These are phyloP conservation scores for Periophthalmus magnuspinnatus DNA, from an alignment of 2,797 vertebrate genomes.

Conservation along the genomic window DNA sequence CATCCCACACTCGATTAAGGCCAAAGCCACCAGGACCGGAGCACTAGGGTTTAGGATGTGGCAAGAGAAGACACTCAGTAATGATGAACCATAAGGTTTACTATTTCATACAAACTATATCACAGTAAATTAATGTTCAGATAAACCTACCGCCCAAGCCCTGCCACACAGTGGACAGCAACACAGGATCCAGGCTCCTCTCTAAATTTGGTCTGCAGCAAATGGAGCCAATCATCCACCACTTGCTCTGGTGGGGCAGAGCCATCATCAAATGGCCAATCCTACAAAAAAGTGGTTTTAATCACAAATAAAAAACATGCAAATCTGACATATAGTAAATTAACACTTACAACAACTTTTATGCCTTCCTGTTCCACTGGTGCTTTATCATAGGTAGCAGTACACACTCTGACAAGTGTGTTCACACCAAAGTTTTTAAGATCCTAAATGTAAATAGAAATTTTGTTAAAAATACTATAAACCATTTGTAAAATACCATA, in stretches of 20 bases:
- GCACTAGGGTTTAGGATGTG: slow-evolving; percentile 75
- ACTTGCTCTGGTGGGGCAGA: slow-evolving; percentile 77
- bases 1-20: slow-evolving; percentile 97
- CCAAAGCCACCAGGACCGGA: slow-evolving; percentile 94
- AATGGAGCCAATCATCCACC: slow-evolving; percentile 78
- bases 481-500: too few relatives aligned
- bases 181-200: slow-evolving; percentile 80
- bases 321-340: neutral
- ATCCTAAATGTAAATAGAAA: slow-evolving; percentile 49
- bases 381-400: slow-evolving; percentile 92
- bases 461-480: neutral
- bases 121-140: neutral
- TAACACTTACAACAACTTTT: slow-evolving; percentile 87
- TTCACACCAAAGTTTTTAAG: slow-evolving; percentile 91
- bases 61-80: neutral
- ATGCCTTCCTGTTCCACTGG: slow-evolving; percentile 96
- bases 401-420: slow-evolving; percentile 94
- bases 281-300: slow-evolving; percentile 47
- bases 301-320: neutral
- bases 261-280: slow-evolving; percentile 81
- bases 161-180: slow-evolving; percentile 80
- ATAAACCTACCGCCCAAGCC: slow-evolving; percentile 74
- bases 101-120: neutral
- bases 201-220: slow-evolving; percentile 76
- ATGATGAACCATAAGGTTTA: too few relatives aligned